These are phyloP conservation scores for Alexandromys fortis DNA, from an alignment of 2,113 vertebrate genomes.

Conservation along the genomic window DNA sequence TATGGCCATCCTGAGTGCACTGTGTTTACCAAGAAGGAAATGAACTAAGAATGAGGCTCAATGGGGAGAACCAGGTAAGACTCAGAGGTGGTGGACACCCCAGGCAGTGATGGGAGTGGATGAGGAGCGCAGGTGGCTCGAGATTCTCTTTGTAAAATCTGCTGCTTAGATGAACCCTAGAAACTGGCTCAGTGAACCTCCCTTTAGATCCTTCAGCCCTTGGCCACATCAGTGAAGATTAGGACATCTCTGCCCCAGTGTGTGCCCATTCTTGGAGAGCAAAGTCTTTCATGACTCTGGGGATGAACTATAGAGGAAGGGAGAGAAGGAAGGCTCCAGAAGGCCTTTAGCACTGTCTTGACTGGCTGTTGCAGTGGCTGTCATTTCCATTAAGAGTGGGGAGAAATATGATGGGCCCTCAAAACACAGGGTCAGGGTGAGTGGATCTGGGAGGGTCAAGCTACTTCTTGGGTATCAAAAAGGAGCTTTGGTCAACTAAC, in stretches of 20 bases:
- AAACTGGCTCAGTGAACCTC: not conserved
- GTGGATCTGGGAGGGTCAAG: not conserved
- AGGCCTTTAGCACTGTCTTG: not conserved
- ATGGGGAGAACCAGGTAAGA: too few species aligned
- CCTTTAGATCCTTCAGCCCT: not conserved
- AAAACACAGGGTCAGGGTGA: not conserved
- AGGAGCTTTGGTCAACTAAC: not conserved
- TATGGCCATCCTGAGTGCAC: accelerated
- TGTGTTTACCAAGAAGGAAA: not conserved
- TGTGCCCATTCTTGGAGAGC: not conserved
- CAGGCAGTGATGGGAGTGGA: not conserved
- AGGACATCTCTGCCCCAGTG: not conserved
- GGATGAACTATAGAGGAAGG: not conserved
- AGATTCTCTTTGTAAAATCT: not conserved
- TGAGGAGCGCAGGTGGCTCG: not conserved
- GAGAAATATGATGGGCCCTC: not conserved
- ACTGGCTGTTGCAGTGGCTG: not conserved
- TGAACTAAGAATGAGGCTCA: not conserved
- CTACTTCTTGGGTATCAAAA: not conserved
- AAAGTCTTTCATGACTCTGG: not conserved
- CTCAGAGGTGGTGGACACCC: not conserved
- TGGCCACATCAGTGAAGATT: not conserved
- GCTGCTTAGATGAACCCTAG: not conserved
- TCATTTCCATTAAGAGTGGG: not conserved
- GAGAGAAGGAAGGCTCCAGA: not conserved